Conservation (phyloP, 2,888 invertebrate species). For the Epirrhoe tristata region DNA sequence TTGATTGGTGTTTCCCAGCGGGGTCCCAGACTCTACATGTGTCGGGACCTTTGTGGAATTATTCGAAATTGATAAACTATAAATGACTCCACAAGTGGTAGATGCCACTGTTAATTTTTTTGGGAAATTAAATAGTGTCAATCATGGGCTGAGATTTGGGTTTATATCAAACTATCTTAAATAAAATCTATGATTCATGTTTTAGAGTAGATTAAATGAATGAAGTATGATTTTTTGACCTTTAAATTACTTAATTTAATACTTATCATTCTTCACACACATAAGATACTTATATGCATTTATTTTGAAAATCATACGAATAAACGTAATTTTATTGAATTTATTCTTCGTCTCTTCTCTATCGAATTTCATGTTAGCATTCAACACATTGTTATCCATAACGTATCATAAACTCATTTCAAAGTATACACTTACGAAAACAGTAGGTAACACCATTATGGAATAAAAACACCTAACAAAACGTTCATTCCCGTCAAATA, state of each 20-base stretch:
- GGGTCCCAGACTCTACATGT: slow-evolving; percentile 76
- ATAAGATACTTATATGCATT: neutral
- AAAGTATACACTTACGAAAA: neutral
- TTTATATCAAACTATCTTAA: slow-evolving; percentile 26
- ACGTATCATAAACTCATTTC: neutral
- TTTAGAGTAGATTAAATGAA: slow-evolving; percentile 1
- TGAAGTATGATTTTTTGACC: neutral
- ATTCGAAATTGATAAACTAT: slow-evolving; percentile 83
- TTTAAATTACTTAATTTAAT: neutral
- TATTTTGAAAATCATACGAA: neutral
- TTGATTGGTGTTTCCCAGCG: slow-evolving; percentile 83
- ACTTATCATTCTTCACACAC: neutral
- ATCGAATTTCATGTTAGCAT: too few relatives aligned
- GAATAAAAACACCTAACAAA: slow-evolving; percentile 21
- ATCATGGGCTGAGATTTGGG: slow-evolving; percentile 48
- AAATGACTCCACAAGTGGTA: slow-evolving; percentile 79
- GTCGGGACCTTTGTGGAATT: slow-evolving; percentile 81
- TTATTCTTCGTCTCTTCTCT: too few relatives aligned
- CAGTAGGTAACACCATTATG: neutral
- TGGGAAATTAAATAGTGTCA: slow-evolving; percentile 56
- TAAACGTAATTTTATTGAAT: too few relatives aligned
- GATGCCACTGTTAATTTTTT: slow-evolving; percentile 81
- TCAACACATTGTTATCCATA: too few relatives aligned
- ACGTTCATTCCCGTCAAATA: slow-evolving; percentile 35
- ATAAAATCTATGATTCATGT: slow-evolving; percentile 40